phyloP scores from a whole-genome alignment of 2,888 invertebrate genomes.

The Limnephilus marmoratus region DNA sequence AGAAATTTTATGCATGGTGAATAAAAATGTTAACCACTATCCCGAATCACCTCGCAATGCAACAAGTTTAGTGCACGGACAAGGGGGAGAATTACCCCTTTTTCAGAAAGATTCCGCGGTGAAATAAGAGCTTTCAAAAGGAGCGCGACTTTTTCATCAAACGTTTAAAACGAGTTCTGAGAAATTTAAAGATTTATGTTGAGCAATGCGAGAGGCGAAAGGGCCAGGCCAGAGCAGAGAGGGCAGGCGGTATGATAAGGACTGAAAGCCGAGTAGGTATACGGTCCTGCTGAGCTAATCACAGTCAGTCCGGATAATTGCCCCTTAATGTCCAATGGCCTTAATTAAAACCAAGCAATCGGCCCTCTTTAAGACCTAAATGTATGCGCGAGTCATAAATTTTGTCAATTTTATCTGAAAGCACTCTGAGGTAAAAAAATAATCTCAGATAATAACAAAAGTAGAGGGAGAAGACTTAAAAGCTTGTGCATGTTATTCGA shows the following conservation, averaged over 20 bases:
- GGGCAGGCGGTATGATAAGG: constrained; percentile 13
- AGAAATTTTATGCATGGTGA: neutral
- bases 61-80: neutral
- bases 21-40: neutral
- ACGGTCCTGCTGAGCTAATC: constrained; percentile 3
- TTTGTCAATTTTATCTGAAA: constrained; percentile 41
- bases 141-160: constrained; percentile 23
- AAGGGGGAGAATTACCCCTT: neutral
- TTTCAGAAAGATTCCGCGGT: constrained; percentile 24
- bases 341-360: constrained; percentile 23
- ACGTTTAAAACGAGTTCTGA: constrained; percentile 17
- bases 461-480: neutral
- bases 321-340: constrained; percentile 32
- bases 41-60: neutral
- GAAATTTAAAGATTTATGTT: constrained; percentile 46
- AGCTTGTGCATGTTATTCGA: neutral
- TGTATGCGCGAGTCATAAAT: constrained; percentile 39
- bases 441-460: neutral
- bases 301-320: constrained; percentile 17
- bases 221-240: neutral
- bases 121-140: constrained; percentile 32
- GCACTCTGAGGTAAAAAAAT: constrained; percentile 27
- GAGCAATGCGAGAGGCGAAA: neutral
- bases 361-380: constrained; percentile 9
- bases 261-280: neutral